Evolutionary conservation across 2,888 invertebrate genomes (phyloP), one percentile per base, ranked within the genome.

Genomic region (Cephus spinipes): DNA sequence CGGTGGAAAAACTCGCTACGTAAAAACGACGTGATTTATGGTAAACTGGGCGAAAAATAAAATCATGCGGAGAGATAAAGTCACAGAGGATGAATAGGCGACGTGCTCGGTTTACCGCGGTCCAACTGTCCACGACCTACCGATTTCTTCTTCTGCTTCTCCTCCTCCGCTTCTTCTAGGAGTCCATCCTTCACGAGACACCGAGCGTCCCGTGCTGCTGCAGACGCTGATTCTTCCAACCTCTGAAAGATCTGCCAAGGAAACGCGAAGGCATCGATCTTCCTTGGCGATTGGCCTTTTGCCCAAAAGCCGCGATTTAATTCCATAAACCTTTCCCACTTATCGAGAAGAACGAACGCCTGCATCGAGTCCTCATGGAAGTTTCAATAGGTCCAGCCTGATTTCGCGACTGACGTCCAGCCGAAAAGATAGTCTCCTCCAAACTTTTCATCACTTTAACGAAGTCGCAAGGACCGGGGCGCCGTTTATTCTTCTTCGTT

Each of bases 11-110:
- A 80, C 73, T 82, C 81, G 79, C 78, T 76, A 80, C 79, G 84
- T 87, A 87, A 88, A 88, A 87, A 87, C 84, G 82, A 73, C 80
- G 86, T 89, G 89, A 89, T 89, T 89, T 89, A 89, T 88, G 86
- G 88, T 83, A 75, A 82, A 80, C 76, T 75, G 82, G 80, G 79
- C 73, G 76, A 73, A 80, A 73, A 80, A 80, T 77, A 83, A 81
- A 81, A 79, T 79, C 76, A 79, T 68, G 36, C 73, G 35, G 69
- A 78, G 77, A 81, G 82, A 81, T 80, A 82, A 81, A 81, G 83
- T 83, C 80, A 82, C 79, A 77, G 84, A 78, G 82, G 82, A 80
- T 85, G 87, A 83, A 74, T 74, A 35, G 34, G n/a, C 34, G 68
- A 30, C 32, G 15, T 32, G 68, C 75, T 30, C 75, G 75, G 12